These are phyloP conservation scores for Carcinoscorpius rotundicauda DNA, from an alignment of 1,140 invertebrate genomes.

Conservation along the genomic window DNA sequence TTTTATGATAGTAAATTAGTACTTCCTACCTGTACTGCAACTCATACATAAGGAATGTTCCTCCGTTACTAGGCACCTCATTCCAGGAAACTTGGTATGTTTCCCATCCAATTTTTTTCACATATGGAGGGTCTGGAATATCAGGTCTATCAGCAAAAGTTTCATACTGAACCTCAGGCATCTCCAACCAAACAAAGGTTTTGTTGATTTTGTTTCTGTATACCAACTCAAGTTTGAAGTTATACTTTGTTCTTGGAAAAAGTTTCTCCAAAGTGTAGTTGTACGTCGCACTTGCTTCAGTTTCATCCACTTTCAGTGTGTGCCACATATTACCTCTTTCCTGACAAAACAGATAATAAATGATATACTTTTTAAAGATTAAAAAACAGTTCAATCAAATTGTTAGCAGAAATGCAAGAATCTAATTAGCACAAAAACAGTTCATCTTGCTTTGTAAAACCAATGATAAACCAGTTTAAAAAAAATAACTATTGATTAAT, in stretches of 20 bases:
- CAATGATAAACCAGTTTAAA: too few relatives aligned
- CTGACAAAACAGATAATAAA: too few relatives aligned
- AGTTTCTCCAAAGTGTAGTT: slow-evolving; percentile 34
- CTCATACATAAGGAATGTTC: slow-evolving; percentile 26
- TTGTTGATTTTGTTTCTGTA: slow-evolving; percentile 43
- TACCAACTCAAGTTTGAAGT: slow-evolving; percentile 50
- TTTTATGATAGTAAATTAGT: too few relatives aligned
- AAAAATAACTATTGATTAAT: too few relatives aligned
- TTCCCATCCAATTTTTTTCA: slow-evolving; percentile 48
- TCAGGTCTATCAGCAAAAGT: slow-evolving; percentile 48
- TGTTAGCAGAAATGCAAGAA: too few relatives aligned
- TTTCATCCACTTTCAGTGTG: too few relatives aligned
- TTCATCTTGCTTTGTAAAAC: too few relatives aligned
- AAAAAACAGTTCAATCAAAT: too few relatives aligned
- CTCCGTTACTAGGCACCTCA: slow-evolving; percentile 49
- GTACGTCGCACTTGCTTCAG: too few relatives aligned
- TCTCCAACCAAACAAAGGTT: slow-evolving; percentile 49
- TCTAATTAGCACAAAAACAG: too few relatives aligned
- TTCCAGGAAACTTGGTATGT: slow-evolving; percentile 61
- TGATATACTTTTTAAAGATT: too few relatives aligned
- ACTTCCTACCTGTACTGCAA: slow-evolving; percentile 18
- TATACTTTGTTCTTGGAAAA: slow-evolving; percentile 55
- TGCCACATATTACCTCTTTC: too few relatives aligned
- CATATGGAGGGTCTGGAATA: slow-evolving; percentile 38
- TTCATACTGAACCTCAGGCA: slow-evolving; percentile 51